Conservation (phyloP, 2,113 vertebrate species). For the Orycteropus afer region DNA sequence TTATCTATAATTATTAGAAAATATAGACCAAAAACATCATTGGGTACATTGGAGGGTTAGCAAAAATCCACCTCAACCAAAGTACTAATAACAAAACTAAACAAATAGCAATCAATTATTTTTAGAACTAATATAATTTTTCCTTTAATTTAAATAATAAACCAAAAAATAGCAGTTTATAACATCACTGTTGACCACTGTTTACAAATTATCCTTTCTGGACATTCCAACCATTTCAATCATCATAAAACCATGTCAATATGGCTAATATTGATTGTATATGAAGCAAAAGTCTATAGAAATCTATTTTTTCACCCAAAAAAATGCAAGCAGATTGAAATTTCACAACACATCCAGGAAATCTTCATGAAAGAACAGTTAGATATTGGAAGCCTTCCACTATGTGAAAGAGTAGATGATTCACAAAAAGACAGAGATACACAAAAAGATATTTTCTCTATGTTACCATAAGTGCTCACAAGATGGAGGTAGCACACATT, state of each 20-base stretch:
- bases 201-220: not conserved
- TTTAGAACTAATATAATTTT: not conserved
- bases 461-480: not conserved
- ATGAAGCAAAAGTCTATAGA: not conserved
- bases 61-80: not conserved
- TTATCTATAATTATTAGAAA: not conserved
- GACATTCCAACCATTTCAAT: not conserved
- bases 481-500: not conserved
- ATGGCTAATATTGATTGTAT: not conserved
- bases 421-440: not conserved
- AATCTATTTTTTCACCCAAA: not conserved
- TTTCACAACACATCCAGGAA: not conserved
- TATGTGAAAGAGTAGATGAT: not conserved
- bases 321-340: not conserved
- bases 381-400: not conserved
- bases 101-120: not conserved
- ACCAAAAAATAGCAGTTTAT: not conserved
- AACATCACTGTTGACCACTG: not conserved
- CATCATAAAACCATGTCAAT: not conserved
- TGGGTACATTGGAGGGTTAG: not conserved
- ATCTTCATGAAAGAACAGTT: not conserved
- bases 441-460: not conserved
- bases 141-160: slow-evolving; percentile 3
- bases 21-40: not conserved
- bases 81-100: not conserved